Evolutionary conservation across 2,888 invertebrate species (phyloP), one percentile per base, ranked within the genome.

Genomic region (Acrobasis suavella): DNA sequence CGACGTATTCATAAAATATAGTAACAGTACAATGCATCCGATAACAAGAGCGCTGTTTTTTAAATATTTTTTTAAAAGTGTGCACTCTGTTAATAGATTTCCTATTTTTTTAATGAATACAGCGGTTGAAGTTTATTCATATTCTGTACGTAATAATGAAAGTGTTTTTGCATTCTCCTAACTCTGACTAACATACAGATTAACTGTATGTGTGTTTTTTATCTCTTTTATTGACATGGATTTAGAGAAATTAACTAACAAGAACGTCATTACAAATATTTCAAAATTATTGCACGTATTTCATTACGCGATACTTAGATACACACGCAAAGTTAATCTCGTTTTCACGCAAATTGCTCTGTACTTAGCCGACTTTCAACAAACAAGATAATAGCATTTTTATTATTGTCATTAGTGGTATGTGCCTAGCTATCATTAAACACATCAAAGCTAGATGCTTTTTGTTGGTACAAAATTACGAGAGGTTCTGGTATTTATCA

Each of bases 341-440:
- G 39, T 56, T 56, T 56, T 42, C n/a, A 56, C 42, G 56, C 16
- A 56, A 56, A 56, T 56, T 56, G 46, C 42, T 22, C 56, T 42
- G 42, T 56, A 56, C 56, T 56, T 56, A 56, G 56, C 56, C 56
- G 46, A 56, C 56, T 56, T 56, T 42, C 46, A 16, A 42, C 56
- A 42, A 56, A 56, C 56, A 42, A 56, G 56, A 56, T 56, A 56
- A 56, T 56, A 56, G 42, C 56, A 22, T 56, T 56, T 56, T 56
- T 56, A 56, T 56, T 56, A 56, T 46, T 17, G 56, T 56, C 56
- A 15, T 56, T 56, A 56, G 56, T 15, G 55, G 38, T 55, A 38
- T 55, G 55, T 39, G 56, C 15, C 55, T 39, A 9, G 56, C 55
- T 56, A 22, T 14, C 16, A 56, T 56, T 56, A 56, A 46, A 56